A percentile compares a stretch with the other conserved stretches of the same genome.
phyloP scores from a whole-genome alignment of 2,888 invertebrate species.

The Neocrepidodera transversa region DNA sequence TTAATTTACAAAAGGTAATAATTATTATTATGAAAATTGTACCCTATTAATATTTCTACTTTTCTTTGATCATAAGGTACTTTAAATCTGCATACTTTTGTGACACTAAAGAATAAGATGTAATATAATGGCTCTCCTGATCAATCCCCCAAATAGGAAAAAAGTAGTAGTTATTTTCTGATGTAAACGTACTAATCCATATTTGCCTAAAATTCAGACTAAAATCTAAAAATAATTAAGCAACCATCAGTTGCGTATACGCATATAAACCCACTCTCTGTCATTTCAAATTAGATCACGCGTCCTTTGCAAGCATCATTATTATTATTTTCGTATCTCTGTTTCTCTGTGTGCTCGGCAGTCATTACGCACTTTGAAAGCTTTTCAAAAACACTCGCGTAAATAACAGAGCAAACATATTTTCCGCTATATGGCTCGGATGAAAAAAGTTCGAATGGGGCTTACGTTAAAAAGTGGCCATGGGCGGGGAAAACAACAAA shows the following conservation, averaged over 20 bases:
- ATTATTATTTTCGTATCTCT: conserved; percentile 27
- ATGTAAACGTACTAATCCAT: too few relatives aligned
- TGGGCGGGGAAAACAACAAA: conserved; percentile 12
- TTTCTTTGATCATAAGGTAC: too few relatives aligned
- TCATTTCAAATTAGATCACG: conserved; percentile 24
- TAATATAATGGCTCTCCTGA: too few relatives aligned
- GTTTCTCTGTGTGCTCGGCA: conserved; percentile 23
- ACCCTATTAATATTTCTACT: too few relatives aligned
- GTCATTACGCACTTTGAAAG: conserved; percentile 31
- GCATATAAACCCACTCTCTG: conserved; percentile 21
- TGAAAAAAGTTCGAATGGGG: conserved; percentile 20
- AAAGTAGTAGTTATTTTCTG: too few relatives aligned
- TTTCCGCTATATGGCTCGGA: conserved; percentile 22
- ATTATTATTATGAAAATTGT: too few relatives aligned
- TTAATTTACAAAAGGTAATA: too few relatives aligned
- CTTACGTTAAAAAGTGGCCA: conserved; percentile 15
- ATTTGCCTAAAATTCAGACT: too few relatives aligned
- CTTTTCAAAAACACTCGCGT: conserved; percentile 31
- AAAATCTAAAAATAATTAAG: conserved; percentile 4
- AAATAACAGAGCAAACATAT: conserved; percentile 30
- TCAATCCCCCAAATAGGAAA: too few relatives aligned
- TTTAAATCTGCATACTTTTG: too few relatives aligned
- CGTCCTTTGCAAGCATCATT: conserved; percentile 22
- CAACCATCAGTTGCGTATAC: conserved; percentile 3
- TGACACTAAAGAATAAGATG: too few relatives aligned